phyloP scores from a whole-genome alignment of 2,797 vertebrate species.

The Pseudochaenichthys georgianus region DNA sequence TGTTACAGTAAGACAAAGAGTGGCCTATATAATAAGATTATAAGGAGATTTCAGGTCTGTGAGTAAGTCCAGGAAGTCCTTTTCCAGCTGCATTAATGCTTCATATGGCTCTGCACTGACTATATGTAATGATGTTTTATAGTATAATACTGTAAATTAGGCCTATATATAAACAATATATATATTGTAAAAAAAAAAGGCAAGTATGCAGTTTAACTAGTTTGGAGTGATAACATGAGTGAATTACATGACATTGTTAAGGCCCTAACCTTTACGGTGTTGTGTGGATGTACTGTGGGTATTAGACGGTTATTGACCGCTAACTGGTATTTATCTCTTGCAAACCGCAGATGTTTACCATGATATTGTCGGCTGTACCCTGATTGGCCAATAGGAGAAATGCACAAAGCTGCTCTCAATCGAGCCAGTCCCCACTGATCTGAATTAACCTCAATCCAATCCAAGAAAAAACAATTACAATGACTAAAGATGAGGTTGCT shows the following conservation, averaged over 20 bases:
- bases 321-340: not conserved
- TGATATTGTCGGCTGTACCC: not conserved
- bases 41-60: slow-evolving; percentile 7
- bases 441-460: no score
- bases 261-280: not conserved
- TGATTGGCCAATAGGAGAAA: no score
- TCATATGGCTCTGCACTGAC: not conserved
- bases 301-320: not conserved
- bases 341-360: not conserved
- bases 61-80: not conserved
- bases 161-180: no score
- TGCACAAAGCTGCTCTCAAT: no score
- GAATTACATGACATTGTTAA: not conserved
- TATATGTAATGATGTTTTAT: not conserved
- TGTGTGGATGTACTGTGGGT: not conserved
- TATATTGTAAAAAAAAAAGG: no score
- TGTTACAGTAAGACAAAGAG: not conserved
- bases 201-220: not conserved
- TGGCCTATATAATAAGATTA: not conserved
- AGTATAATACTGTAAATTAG: no score
- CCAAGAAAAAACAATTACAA: no score
- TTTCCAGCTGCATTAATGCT: not conserved
- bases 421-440: no score
- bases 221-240: not conserved
- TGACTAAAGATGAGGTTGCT: no score